Evolutionary conservation across 2,888 invertebrate genomes (phyloP).

Genomic region (Amphipoea oculea): DNA sequence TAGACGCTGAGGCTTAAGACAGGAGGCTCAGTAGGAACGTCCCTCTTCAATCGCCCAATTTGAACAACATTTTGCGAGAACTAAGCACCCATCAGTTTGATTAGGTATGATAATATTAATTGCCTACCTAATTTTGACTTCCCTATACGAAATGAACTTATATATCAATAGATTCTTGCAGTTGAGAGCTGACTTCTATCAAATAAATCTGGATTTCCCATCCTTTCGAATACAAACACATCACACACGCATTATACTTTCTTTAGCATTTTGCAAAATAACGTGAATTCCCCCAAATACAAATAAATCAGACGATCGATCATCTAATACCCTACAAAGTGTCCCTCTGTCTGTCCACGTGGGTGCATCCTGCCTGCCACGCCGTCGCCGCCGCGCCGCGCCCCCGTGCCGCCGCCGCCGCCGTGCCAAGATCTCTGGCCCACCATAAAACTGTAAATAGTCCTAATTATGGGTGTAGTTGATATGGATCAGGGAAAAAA

Average conservation of each 20-base stretch:
- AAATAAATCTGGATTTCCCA: not conserved
- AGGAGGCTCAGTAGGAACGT: not conserved
- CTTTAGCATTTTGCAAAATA: not conserved
- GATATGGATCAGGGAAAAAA: not conserved
- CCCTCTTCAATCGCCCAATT: not conserved
- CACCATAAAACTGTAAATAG: not conserved
- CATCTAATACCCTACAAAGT: constrained; percentile 3
- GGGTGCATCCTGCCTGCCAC: constrained; percentile 27
- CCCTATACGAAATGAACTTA: no score
- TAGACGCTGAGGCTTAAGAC: not conserved
- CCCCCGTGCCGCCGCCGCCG: constrained; percentile 19
- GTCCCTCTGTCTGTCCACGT: not conserved
- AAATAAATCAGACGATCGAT: constrained; percentile 18
- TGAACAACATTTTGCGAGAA: not conserved
- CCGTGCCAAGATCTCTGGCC: constrained; percentile 7
- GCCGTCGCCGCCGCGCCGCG: constrained; percentile 17
- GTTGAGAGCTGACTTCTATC: not conserved
- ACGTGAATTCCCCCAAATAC: not conserved
- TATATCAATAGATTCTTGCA: no score
- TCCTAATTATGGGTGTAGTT: not conserved
- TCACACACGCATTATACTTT: not conserved
- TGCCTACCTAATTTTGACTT: no score
- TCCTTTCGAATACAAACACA: not conserved
- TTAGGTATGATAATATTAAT: not conserved
- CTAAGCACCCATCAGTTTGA: no score